Conservation (phyloP, 2,888 invertebrate genomes). For the Pyrrhosoma nymphula region DNA sequence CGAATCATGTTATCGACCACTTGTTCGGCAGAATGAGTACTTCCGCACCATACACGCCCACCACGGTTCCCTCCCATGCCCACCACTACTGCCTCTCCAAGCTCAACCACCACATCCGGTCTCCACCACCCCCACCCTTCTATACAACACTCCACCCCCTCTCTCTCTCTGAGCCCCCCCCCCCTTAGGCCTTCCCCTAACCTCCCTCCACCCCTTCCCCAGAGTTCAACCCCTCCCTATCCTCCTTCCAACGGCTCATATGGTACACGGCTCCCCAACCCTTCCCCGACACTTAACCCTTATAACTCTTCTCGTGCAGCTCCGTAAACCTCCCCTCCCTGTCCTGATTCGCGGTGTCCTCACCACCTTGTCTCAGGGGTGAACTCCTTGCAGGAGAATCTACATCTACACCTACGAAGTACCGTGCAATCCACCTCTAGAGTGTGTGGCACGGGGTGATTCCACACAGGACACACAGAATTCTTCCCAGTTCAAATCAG, state of each 20-base stretch:
- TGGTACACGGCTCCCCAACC: background rate
- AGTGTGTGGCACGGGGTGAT: no score
- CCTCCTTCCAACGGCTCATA: background rate
- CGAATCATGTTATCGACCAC: slow-evolving; percentile 66
- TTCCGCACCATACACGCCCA: slow-evolving; percentile 51
- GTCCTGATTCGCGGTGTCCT: background rate
- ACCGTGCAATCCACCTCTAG: no score
- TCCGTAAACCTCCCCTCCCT: background rate
- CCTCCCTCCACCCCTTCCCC: background rate
- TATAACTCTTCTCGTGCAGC: background rate
- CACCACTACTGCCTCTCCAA: background rate
- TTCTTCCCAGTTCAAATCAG: no score
- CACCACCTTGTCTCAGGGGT: background rate
- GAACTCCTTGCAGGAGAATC: background rate
- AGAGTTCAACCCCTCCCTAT: background rate
- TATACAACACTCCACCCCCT: background rate
- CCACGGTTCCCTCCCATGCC: background rate
- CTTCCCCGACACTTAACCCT: no score
- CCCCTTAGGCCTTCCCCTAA: background rate
- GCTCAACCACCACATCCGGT: background rate
- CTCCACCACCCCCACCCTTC: background rate
- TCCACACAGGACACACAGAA: no score
- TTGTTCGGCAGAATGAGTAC: slow-evolving; percentile 64
- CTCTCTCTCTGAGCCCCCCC: background rate
- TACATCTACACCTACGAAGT: no score